Evolutionary conservation across 53 echinoderm and acorn worm species (phyloP).

Genomic region (Holothuria leucospilota): DNA sequence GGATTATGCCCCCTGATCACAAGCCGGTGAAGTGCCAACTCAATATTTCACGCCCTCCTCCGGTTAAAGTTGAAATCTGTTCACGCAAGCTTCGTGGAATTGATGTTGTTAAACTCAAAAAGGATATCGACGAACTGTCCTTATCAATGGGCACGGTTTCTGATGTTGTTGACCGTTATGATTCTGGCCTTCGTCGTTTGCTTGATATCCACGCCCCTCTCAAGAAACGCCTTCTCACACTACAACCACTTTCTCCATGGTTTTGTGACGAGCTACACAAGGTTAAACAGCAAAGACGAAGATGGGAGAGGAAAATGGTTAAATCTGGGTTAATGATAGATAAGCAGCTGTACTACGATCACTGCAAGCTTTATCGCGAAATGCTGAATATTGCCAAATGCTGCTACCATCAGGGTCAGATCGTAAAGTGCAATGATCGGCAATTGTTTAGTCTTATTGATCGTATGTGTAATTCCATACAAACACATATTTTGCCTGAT

Average conservation of each 20-base stretch:
- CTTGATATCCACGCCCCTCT: slow-evolving; percentile 38
- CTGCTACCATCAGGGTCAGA: slow-evolving; percentile 9
- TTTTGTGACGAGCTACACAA: slow-evolving; percentile 30
- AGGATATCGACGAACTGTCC: neutral
- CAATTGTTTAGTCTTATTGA: slow-evolving; percentile 33
- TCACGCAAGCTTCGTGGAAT: slow-evolving; percentile 4
- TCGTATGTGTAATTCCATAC: neutral
- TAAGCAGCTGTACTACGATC: neutral
- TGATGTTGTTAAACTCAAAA: neutral
- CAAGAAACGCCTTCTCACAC: slow-evolving; percentile 1
- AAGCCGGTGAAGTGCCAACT: neutral
- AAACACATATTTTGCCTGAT: slow-evolving; percentile 19
- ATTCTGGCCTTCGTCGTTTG: slow-evolving; percentile 11
- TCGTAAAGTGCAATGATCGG: neutral
- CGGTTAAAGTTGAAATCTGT: neutral
- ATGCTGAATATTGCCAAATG: neutral
- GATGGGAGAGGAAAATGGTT: too few species aligned
- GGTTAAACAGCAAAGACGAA: neutral
- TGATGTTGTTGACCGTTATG: slow-evolving; percentile 37
- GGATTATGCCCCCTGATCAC: neutral
- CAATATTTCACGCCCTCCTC: neutral
- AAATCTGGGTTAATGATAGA: slow-evolving; percentile 8
- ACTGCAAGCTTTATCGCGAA: neutral
- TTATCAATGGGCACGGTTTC: neutral
- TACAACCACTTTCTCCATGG: slow-evolving; percentile 41